Base-by-base conservation (phyloP, 2,113 vertebrate genomes). In the Parus major region DNA sequence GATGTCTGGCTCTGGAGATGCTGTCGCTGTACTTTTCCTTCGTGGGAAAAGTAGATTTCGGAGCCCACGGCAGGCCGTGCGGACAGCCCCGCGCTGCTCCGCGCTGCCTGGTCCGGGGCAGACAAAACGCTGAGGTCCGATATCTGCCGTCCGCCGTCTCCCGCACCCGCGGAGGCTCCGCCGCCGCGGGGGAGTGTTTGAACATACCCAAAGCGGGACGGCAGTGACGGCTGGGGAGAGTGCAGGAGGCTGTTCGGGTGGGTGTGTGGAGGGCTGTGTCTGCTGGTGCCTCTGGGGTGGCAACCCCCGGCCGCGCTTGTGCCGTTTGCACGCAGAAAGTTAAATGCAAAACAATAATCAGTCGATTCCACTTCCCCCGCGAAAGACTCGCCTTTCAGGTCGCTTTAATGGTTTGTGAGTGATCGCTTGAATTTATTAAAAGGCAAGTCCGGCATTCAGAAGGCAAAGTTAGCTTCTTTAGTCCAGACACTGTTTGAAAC, bases 21-120 rank as follows among this genome's bases (percentile, higher is more conserved):
- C 98, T 98, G 97, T 96, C 98, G 98, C 98, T 98, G 97, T 98
- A 97, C 98, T 98, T 98, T 97, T 65, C 97, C 97, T 98, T 98
- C 98, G 98, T 97, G 98, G 98, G 27, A 44, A 77, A 68, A 77
- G 72, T 52, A 98, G 71, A 95, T 98, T 97, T 98, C 87, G 94
- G 97, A 98, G 97, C 97, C 94, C 97, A 96, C 75, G 95, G 70
- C 96, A 95, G 93, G 97, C 94, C 89, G n/a, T 57, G 83, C 79
- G 82, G 91, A 66, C 93, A 96, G 96, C 93, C 83, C 91, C 82
- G 53, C 76, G 96, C 97, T 96, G 27, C 97, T 94, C 96, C 85
- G 92, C 96, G 94, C 97, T 95, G 80, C 94, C 88, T 91, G 53
- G 95, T 98, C 95, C 96, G 93, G 95, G 96, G 96, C 82, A 96